Base-by-base conservation (phyloP, 2,113 vertebrate genomes). In the Atrichornis clamosus region DNA sequence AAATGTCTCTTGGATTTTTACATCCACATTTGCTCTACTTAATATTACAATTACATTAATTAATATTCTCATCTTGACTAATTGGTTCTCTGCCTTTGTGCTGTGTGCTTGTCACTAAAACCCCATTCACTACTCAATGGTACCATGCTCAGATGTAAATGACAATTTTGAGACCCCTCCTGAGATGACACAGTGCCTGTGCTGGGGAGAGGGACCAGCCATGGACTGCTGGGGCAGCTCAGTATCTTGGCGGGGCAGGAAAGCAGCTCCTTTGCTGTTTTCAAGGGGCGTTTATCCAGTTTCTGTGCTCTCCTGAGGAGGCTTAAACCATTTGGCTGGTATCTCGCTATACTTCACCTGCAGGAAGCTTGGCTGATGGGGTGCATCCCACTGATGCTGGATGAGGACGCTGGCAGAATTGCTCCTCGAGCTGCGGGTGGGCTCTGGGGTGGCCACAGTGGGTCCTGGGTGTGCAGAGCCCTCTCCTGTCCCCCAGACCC, bases 101-200 rank as follows among this genome's bases (percentile, higher is more conserved):
- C 22, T 69, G 21, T 13, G 20, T n/a, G 23, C 15, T 30, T 68
- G 41, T 44, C 35, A 5, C 30, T 19, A 62, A n/a, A 64, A 52
- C 24, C 7, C 8, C 15, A 1, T 11, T 9, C 27, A 14, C 22
- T 84, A 27, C 16, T 62, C 58, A 9, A 2, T 12, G 63, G 30
- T 60, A 20, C 18, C 8, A 9, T 33, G 49, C 41, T 77, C 41
- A 44, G 27, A 17, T 1, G 22, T 9, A 41, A 62, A 49, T 13
- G 32, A 72, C 47, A 33, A 14, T 50, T 58, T 28, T 0, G 1
- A 39, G 86, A 72, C 21, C 37, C 28, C 12, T 68, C 11, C 52
- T 2, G 7, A 42, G 46, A 70, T 22, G 10, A 4, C 11, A 28
- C 0, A 1, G 22, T 20, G 19, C 10, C 17, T 6, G 23, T 63